A percentile compares a stretch with the other conserved stretches of the same genome.
Evolutionary conservation across 2,888 invertebrate genomes (phyloP).

Genomic region (Leucophenga montana): DNA sequence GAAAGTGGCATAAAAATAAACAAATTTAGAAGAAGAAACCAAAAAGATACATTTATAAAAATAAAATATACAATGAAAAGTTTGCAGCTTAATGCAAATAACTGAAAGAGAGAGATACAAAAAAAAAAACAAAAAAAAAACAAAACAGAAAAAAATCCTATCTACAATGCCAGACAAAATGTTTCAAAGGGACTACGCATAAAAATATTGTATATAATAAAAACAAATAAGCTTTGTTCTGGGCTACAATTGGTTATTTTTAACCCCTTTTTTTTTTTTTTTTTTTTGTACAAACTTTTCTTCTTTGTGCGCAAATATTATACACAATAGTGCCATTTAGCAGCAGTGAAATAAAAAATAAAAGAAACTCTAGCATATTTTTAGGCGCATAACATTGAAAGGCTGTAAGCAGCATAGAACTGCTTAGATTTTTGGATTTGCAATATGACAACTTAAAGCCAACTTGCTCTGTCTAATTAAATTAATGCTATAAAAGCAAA

Average conservation of each 20-base stretch:
- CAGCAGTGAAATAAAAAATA: neutral
- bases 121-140: neutral
- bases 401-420: no score
- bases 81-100: slow-evolving; percentile 2
- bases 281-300: slow-evolving; percentile 1
- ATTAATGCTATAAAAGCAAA: no score
- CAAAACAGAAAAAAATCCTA: neutral
- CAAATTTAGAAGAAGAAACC: neutral
- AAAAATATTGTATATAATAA: neutral
- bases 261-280: slow-evolving; percentile 3
- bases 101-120: no score
- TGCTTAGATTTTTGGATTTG: no score
- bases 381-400: slow-evolving; percentile 3
- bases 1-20: no score
- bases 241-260: slow-evolving; percentile 10
- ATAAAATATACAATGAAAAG: neutral
- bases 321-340: slow-evolving; percentile 23
- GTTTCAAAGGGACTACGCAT: neutral
- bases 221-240: slow-evolving; percentile 20
- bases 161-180: neutral
- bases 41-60: neutral
- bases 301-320: slow-evolving; percentile 6
- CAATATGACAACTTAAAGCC: slow-evolving; percentile 7
- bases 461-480: neutral
- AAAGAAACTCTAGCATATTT: slow-evolving; percentile 10